Conservation (phyloP, 2,113 vertebrate genomes). For the Petromus typicus region DNA sequence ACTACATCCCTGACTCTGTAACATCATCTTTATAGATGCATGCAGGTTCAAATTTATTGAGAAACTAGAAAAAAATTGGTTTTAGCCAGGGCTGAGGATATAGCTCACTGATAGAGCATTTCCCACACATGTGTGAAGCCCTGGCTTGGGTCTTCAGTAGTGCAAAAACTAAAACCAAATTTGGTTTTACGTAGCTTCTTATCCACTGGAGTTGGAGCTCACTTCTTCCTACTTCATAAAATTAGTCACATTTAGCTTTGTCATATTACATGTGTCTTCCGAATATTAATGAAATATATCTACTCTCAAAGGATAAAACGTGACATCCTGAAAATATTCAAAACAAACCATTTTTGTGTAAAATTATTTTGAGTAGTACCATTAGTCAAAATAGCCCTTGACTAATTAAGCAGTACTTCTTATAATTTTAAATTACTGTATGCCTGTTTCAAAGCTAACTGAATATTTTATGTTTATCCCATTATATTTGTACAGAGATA, state of each 20-base stretch:
- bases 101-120: not conserved
- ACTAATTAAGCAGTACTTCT: not conserved
- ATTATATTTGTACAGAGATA: not conserved
- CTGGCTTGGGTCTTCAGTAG: not conserved
- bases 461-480: not conserved
- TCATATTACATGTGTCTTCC: constrained; percentile 17
- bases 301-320: not conserved
- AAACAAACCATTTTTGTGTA: not conserved
- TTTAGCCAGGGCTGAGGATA: not conserved
- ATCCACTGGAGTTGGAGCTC: not conserved
- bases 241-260: not conserved
- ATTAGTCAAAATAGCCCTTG: not conserved
- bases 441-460: not conserved
- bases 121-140: not conserved
- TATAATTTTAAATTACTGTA: constrained; percentile 19
- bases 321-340: not conserved
- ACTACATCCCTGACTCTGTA: not conserved
- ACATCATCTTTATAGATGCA: not conserved
- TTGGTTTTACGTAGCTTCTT: not conserved
- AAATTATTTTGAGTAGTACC: constrained; percentile 2
- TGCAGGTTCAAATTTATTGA: constrained; percentile 3
- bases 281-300: not conserved
- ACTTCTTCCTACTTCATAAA: constrained; percentile 34
- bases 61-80: constrained; percentile 8
- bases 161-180: not conserved